These are phyloP conservation scores for Chlorospingus semifuscus DNA, from an alignment of 2,797 vertebrate species.

Conservation along the genomic window DNA sequence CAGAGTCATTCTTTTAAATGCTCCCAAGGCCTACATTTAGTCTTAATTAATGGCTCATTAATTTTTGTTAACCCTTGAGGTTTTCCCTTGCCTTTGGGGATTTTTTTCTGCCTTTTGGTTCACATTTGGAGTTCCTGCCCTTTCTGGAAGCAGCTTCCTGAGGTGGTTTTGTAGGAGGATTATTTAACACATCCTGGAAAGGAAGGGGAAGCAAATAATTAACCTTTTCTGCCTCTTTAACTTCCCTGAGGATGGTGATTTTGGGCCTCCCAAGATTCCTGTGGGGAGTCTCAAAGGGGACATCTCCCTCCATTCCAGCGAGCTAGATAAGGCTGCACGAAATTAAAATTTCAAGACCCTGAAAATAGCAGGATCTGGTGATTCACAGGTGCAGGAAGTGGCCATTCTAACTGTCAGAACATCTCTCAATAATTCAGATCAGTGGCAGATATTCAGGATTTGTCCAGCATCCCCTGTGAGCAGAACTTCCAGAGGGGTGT, in stretches of 20 bases:
- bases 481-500: background rate
- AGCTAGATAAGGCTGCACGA: background rate
- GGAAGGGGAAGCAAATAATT: background rate
- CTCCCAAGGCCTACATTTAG: background rate
- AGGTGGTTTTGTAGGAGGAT: background rate
- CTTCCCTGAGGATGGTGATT: background rate
- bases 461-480: conserved; percentile 74
- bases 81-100: background rate
- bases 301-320: background rate
- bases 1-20: background rate
- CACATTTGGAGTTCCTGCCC: background rate
- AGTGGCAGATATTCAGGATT: conserved; percentile 72
- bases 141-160: background rate
- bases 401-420: conserved; percentile 31
- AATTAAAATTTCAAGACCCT: background rate
- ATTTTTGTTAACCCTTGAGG: background rate
- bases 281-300: background rate
- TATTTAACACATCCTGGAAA: background rate
- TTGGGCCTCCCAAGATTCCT: background rate
- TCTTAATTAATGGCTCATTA: background rate
- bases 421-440: conserved; percentile 66
- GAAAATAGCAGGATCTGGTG: background rate
- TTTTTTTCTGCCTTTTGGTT: background rate
- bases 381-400: background rate
- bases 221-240: background rate